phyloP scores from a whole-genome alignment of 1,140 invertebrate genomes.

The Spodoptera litura region DNA sequence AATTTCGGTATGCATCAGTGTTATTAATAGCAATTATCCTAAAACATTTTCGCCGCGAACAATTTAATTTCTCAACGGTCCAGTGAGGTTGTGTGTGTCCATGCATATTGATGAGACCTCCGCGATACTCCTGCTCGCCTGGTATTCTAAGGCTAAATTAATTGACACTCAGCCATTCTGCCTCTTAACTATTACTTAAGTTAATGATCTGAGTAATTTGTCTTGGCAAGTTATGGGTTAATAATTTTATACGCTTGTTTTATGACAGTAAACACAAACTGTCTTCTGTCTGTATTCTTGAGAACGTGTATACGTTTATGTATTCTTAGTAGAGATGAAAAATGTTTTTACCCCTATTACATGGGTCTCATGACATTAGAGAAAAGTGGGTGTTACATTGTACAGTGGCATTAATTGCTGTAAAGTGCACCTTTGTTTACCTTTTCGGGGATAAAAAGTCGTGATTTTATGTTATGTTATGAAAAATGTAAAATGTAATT shows the following conservation, averaged over 20 bases:
- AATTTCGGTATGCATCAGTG: not conserved
- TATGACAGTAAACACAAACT: too few relatives aligned
- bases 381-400: too few relatives aligned
- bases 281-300: too few relatives aligned
- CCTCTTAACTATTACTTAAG: conserved; percentile 21
- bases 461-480: too few relatives aligned
- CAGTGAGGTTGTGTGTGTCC: conserved; percentile 24
- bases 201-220: conserved; percentile 20
- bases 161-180: conserved; percentile 28
- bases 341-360: too few relatives aligned
- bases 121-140: conserved; percentile 9
- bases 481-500: too few relatives aligned
- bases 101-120: conserved; percentile 44
- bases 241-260: not conserved
- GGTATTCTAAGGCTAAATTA: conserved; percentile 15
- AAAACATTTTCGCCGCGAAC: not conserved
- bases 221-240: conserved; percentile 9
- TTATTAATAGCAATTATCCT: conserved; percentile 1
- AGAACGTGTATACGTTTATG: too few relatives aligned
- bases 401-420: too few relatives aligned
- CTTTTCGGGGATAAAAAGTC: too few relatives aligned
- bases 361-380: too few relatives aligned
- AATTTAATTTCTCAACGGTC: conserved; percentile 25
- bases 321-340: too few relatives aligned
- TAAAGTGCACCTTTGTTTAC: too few relatives aligned